Evolutionary conservation across 2,888 invertebrate species (phyloP).

Genomic region (Epistrophella euchroma): DNA sequence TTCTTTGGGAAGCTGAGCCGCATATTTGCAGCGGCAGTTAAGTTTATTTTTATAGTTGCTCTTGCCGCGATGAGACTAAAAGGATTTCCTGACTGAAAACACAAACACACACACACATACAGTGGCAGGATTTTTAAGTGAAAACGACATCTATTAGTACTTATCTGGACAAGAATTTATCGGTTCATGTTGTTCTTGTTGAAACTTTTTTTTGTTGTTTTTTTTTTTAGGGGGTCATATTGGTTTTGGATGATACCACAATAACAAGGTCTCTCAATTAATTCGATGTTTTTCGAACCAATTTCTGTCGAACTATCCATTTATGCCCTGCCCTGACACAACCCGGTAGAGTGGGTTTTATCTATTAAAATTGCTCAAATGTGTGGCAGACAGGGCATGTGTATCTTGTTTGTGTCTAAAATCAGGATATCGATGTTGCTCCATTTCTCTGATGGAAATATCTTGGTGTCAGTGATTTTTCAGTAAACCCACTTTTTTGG

Average conservation of each 20-base stretch:
- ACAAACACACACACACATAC: conserved; percentile 16
- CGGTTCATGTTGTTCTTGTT: conserved; percentile 61
- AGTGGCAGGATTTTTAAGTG: conserved; percentile 62
- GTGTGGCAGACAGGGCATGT: conserved; percentile 18
- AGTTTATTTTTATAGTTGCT: conserved; percentile 69
- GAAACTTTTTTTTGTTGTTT: conserved; percentile 1
- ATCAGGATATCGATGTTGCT: conserved; percentile 34
- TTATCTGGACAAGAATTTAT: conserved; percentile 73
- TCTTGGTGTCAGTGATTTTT: conserved; percentile 51
- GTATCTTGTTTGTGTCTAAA: conserved; percentile 26
- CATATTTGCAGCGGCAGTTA: conserved; percentile 62
- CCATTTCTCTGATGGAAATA: conserved; percentile 46
- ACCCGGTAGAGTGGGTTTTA: conserved; percentile 17
- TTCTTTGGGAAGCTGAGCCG: conserved; percentile 7
- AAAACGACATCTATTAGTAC: conserved; percentile 75
- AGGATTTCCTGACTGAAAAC: conserved; percentile 41
- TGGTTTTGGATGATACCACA: conserved; percentile 60
- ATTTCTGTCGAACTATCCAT: neutral
- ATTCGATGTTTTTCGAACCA: conserved; percentile 46
- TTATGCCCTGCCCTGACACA: neutral
- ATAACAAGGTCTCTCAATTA: conserved; percentile 73
- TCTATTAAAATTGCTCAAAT: conserved; percentile 48
- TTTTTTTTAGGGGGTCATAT: conserved; percentile 19
- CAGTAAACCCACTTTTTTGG: conserved; percentile 13
- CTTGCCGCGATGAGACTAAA: conserved; percentile 30